Conservation (phyloP, 2,797 vertebrate species). For the Parauchenoglanis ngamensis region DNA sequence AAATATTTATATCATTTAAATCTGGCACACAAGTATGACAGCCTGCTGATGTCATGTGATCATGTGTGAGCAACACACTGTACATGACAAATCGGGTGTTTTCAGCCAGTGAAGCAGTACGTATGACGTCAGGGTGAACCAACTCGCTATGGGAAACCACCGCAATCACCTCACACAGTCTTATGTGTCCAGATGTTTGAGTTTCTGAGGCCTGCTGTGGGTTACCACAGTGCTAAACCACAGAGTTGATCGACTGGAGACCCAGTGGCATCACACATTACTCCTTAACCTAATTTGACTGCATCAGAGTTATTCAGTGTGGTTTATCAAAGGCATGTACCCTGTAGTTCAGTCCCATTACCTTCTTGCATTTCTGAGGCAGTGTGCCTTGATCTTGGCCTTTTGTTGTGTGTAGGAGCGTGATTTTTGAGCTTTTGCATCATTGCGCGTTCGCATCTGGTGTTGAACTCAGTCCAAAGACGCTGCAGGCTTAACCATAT, state of each 20-base stretch:
- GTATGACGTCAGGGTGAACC: conserved; percentile 20
- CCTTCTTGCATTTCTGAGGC: not conserved
- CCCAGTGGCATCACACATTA: not conserved
- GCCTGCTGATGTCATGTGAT: not conserved
- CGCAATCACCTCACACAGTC: conserved; percentile 13
- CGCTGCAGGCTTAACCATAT: not conserved
- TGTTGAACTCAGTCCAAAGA: conserved; percentile 11
- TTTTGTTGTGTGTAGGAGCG: not conserved
- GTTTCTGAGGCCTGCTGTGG: conserved; percentile 4
- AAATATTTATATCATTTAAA: not conserved
- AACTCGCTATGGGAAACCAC: conserved; percentile 18
- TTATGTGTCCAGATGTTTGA: conserved; percentile 16
- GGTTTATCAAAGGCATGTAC: conserved; percentile 34
- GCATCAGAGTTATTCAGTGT: conserved; percentile 1
- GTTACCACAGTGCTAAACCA: conserved; percentile 31
- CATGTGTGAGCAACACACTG: not conserved
- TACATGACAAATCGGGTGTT: not conserved
- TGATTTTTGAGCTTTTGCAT: not conserved
- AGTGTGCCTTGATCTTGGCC: conserved; percentile 23
- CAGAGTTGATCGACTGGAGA: conserved; percentile 15
- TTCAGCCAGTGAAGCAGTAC: not conserved
- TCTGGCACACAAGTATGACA: not conserved
- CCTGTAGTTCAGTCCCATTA: not conserved
- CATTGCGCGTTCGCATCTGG: not conserved
- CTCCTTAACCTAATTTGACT: conserved; percentile 9